Evolutionary conservation across 2,888 invertebrate genomes (phyloP).

Genomic region (Meliscaeva auricollis): DNA sequence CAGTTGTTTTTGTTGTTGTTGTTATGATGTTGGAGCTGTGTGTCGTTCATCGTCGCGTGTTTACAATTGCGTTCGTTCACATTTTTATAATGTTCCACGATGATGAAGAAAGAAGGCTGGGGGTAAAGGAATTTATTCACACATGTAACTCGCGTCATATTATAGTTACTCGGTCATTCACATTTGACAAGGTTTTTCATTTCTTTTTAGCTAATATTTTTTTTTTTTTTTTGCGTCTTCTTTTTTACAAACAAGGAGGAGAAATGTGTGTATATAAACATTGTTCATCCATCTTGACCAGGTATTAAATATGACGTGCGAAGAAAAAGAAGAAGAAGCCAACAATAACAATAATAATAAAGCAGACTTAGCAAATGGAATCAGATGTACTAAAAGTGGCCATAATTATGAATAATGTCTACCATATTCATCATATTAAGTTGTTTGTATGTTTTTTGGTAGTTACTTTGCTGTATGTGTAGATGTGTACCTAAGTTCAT

Average conservation of each 20-base stretch:
- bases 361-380: slow-evolving; percentile 37
- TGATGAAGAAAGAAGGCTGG: background rate
- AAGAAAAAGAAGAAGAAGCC: slow-evolving; percentile 9
- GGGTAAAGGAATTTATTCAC: slow-evolving; percentile 45
- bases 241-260: slow-evolving; percentile 33
- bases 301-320: slow-evolving; percentile 52
- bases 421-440: slow-evolving; percentile 43
- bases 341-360: slow-evolving; percentile 42
- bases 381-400: slow-evolving; percentile 48
- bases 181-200: slow-evolving; percentile 57
- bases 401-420: slow-evolving; percentile 65
- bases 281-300: slow-evolving; percentile 60
- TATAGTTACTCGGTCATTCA: slow-evolving; percentile 74
- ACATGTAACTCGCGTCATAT: slow-evolving; percentile 70
- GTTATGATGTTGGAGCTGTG: slow-evolving; percentile 23
- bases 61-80: slow-evolving; percentile 76
- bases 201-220: slow-evolving; percentile 7
- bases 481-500: too few relatives aligned
- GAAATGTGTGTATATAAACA: slow-evolving; percentile 35
- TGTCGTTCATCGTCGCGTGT: slow-evolving; percentile 70
- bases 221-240: background rate
- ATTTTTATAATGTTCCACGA: slow-evolving; percentile 30
- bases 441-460: slow-evolving; percentile 5
- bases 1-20: slow-evolving; percentile 29
- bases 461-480: background rate